Percentiles rank a stretch among this genome's conserved stretches.
Conservation (phyloP, 2,797 vertebrate species). For the Galago senegalensis region DNA sequence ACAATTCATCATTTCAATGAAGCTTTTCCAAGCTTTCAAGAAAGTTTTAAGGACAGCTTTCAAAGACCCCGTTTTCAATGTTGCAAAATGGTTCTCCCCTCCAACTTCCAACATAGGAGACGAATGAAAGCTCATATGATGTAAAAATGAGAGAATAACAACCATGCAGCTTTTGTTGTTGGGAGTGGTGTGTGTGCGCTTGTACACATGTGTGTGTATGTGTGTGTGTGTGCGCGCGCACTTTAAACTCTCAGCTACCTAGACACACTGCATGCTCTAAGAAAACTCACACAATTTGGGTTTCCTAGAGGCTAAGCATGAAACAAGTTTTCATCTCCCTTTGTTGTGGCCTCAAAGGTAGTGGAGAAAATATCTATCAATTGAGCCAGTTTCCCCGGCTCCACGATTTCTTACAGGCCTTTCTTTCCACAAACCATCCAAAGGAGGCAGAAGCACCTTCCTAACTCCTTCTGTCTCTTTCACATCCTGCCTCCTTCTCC, state of each 20-base stretch:
- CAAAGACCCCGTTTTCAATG: not conserved
- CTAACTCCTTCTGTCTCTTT: not conserved
- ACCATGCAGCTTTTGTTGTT: not conserved
- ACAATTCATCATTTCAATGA: not conserved
- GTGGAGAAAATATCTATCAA: not conserved
- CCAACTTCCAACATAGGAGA: not conserved
- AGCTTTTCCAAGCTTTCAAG: not conserved
- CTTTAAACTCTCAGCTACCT: not conserved
- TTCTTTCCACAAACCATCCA: not conserved
- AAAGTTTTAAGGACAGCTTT: not conserved
- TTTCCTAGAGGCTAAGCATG: slow-evolving; percentile 20
- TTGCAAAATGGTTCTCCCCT: not conserved
- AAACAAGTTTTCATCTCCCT: not conserved
- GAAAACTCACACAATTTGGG: not conserved
- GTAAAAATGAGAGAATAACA: not conserved
- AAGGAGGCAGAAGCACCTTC: not conserved
- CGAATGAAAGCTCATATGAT: not conserved
- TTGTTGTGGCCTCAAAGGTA: not conserved
- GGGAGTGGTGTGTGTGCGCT: not conserved
- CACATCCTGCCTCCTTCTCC: not conserved
- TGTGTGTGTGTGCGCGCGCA: rapidly evolving
- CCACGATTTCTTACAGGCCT: not conserved
- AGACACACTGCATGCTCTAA: not conserved
- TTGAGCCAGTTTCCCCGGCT: not conserved
- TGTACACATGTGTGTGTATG: too few species aligned